A percentile compares a stretch with the other conserved stretches of the same genome.
Conservation (phyloP, 2,113 vertebrate genomes). For the Chloebia gouldiae region DNA sequence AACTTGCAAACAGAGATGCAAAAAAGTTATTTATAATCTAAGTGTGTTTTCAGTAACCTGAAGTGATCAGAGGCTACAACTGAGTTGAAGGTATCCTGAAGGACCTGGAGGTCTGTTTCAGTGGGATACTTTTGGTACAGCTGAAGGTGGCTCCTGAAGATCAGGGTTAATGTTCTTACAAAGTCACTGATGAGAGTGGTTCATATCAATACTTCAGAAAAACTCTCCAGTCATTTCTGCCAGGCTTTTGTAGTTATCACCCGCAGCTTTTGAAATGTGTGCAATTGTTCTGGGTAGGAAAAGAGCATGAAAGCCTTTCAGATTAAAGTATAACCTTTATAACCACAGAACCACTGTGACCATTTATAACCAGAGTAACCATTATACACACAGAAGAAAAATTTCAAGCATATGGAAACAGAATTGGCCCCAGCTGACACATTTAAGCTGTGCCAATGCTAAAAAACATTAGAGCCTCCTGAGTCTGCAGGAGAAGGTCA, state of each 20-base stretch:
- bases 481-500: background rate
- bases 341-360: background rate
- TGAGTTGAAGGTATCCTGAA: background rate
- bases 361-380: background rate
- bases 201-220: background rate
- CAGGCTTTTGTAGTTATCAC: background rate
- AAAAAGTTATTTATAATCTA: background rate
- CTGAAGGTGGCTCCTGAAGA: background rate
- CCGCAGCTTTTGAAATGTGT: background rate
- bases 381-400: background rate
- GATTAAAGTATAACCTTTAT: background rate
- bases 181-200: background rate
- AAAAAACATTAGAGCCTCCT: background rate
- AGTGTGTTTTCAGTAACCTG: background rate
- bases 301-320: background rate
- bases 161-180: background rate
- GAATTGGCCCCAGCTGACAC: background rate
- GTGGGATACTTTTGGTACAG: background rate
- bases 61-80: background rate
- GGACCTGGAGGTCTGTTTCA: background rate
- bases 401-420: background rate
- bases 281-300: background rate
- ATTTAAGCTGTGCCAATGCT: background rate
- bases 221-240: background rate
- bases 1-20: background rate